Evolutionary conservation across 37 sponge, comb jelly and placozoan species (phyloP).

Genomic region (Oopsacas minuta): DNA sequence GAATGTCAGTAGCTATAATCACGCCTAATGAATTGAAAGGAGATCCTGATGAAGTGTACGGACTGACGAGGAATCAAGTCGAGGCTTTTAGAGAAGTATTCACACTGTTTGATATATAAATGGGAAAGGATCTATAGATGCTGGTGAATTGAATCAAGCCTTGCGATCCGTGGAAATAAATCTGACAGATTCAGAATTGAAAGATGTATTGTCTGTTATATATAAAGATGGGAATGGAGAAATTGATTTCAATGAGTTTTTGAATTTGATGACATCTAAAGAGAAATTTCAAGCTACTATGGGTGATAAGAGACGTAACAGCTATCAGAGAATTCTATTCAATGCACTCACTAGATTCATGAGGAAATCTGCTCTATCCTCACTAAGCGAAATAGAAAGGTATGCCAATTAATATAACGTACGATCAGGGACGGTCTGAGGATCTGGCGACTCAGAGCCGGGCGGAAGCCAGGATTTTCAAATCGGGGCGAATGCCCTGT

Average conservation of each 20-base stretch:
- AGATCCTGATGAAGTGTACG: background rate
- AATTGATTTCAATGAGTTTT: constrained; percentile 50
- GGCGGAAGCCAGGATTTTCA: too few relatives aligned
- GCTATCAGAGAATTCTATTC: constrained; percentile 27
- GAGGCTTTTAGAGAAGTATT: constrained; percentile 46
- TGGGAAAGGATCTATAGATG: constrained; percentile 50
- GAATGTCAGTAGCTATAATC: background rate
- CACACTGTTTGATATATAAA: constrained; percentile 50
- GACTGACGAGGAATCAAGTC: background rate
- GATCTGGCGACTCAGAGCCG: too few relatives aligned
- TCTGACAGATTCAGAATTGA: constrained; percentile 27
- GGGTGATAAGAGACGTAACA: constrained; percentile 2
- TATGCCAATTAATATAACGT: background rate
- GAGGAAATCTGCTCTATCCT: constrained; percentile 43
- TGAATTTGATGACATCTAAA: constrained; percentile 43
- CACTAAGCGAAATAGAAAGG: constrained; percentile 48
- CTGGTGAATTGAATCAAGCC: constrained; percentile 35
- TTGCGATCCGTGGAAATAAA: constrained; percentile 43
- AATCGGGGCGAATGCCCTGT: too few relatives aligned
- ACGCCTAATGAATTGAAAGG: background rate
- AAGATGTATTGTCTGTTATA: constrained; percentile 35
- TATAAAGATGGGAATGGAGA: constrained; percentile 57
- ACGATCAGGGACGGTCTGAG: too few relatives aligned
- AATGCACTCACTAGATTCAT: constrained; percentile 40
- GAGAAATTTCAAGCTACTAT: constrained; percentile 27